These are phyloP conservation scores for Saimiri boliviensis DNA, from an alignment of 2,113 vertebrate species.

Conservation along the genomic window DNA sequence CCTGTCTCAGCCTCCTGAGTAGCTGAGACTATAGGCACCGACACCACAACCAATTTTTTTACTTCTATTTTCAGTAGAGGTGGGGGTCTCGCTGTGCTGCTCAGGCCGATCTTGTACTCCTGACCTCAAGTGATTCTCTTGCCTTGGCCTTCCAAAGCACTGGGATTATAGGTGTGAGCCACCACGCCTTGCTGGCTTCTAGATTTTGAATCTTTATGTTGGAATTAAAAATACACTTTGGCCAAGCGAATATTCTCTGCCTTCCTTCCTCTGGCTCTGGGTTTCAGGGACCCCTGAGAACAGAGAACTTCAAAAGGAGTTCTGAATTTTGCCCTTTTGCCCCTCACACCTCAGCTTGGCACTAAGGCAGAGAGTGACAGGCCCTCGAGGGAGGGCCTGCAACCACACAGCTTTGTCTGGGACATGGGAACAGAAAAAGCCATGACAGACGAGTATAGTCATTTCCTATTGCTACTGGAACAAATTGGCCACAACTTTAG, in stretches of 20 bases:
- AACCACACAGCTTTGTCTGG: not conserved
- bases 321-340: not conserved
- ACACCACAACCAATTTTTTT: too few species aligned
- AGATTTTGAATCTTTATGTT: slow-evolving; percentile 6
- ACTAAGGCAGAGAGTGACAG: too few species aligned
- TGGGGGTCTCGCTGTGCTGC: too few species aligned
- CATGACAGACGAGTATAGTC: rapidly evolving
- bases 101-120: too few species aligned
- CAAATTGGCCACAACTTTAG: not conserved
- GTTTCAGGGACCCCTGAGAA: not conserved
- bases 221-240: slow-evolving; percentile 17
- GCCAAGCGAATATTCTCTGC: not conserved
- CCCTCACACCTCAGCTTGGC: not conserved
- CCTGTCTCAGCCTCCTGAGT: too few species aligned
- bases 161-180: too few species aligned
- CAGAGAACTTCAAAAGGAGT: not conserved
- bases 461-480: not conserved
- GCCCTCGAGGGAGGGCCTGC: not conserved
- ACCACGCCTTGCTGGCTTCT: not conserved
- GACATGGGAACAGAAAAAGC: not conserved
- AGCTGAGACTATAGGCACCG: too few species aligned
- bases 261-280: not conserved
- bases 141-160: too few species aligned
- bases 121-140: too few species aligned
- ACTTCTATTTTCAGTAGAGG: too few species aligned